A percentile compares a stretch with the other conserved stretches of the same genome.
Conservation (phyloP, 2,113 vertebrate species). For the Sminthopsis crassicaudata region DNA sequence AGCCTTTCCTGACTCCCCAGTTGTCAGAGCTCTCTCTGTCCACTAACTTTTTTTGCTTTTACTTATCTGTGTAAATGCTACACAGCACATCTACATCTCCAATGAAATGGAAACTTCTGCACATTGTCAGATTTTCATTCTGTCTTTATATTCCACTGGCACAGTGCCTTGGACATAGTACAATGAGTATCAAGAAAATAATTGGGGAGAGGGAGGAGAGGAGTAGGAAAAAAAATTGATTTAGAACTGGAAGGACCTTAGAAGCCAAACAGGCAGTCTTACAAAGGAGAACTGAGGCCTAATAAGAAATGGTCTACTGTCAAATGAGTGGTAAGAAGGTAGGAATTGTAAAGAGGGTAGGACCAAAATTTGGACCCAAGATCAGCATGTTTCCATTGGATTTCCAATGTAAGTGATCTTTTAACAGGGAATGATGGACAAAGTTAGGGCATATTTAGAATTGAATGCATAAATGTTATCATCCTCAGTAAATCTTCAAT, state of each 20-base stretch:
- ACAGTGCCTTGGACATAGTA: neutral
- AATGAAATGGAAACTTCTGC: neutral
- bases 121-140: neutral
- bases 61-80: neutral
- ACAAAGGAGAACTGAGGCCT: neutral
- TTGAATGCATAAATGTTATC: neutral
- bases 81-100: neutral
- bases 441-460: neutral
- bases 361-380: neutral
- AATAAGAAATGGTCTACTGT: neutral
- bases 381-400: neutral
- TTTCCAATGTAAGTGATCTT: neutral
- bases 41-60: neutral
- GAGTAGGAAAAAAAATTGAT: neutral
- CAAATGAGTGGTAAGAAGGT: neutral
- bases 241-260: neutral
- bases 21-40: neutral
- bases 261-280: neutral
- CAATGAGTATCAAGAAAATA: neutral
- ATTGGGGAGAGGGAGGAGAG: neutral
- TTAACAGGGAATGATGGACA: neutral
- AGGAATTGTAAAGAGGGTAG: neutral
- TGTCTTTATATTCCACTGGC: neutral
- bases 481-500: neutral
- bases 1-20: neutral